Evolutionary conservation across 1,140 invertebrate species (phyloP).

Genomic region (Leucophenga varia): DNA sequence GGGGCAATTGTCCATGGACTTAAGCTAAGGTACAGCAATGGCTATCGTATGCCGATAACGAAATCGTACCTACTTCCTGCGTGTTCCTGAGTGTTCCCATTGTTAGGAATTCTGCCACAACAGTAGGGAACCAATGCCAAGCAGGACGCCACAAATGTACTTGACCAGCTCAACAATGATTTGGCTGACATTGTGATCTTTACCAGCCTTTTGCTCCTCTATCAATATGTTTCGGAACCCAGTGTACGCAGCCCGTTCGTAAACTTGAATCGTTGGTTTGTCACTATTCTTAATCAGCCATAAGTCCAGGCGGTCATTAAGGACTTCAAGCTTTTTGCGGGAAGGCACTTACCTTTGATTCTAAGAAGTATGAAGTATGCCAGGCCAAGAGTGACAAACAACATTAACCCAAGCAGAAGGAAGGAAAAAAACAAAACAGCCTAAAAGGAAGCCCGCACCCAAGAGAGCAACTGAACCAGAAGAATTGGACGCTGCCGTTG

Average conservation of each 20-base stretch:
- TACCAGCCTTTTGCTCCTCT: constrained; percentile 82
- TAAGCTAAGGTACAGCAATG: constrained; percentile 89
- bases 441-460: constrained; percentile 60
- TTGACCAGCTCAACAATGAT: constrained; percentile 79
- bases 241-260: constrained; percentile 68
- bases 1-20: constrained; percentile 67
- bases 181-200: constrained; percentile 94
- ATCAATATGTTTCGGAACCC: constrained; percentile 81
- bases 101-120: constrained; percentile 87
- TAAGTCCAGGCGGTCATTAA: constrained; percentile 83
- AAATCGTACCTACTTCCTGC: constrained; percentile 88
- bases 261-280: constrained; percentile 93
- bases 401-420: constrained; percentile 59
- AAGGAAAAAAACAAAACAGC: constrained; percentile 65
- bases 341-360: constrained; percentile 75
- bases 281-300: constrained; percentile 88
- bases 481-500: constrained; percentile 71
- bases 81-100: constrained; percentile 96
- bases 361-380: constrained; percentile 65
- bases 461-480: constrained; percentile 62
- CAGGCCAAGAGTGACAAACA: constrained; percentile 41
- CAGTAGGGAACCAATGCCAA: constrained; percentile 88
- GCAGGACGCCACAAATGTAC: constrained; percentile 76
- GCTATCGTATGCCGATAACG: constrained; percentile 89
- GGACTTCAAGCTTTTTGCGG: constrained; percentile 74